phyloP scores from a whole-genome alignment of 2,113 vertebrate genomes.

The Struthidea cinerea region DNA sequence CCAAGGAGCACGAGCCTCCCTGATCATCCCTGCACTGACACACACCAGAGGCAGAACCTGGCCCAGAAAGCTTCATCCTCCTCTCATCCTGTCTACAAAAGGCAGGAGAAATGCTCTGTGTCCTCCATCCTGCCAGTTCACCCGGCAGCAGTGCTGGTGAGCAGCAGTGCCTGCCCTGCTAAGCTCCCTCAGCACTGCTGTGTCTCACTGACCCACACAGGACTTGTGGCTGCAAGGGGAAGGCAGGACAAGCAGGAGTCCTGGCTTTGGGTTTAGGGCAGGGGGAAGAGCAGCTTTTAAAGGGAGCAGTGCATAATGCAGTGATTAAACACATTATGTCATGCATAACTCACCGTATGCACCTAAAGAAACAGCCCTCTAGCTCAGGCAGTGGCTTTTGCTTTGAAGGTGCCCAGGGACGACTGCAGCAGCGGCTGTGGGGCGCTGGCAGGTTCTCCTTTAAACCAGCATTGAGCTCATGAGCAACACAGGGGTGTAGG shows the following conservation, averaged over 20 bases:
- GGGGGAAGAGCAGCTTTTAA: background rate
- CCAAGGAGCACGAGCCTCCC: background rate
- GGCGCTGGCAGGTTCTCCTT: no score
- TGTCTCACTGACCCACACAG: fast-evolving
- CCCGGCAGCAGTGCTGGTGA: background rate
- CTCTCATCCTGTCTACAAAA: background rate
- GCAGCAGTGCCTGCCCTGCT: background rate
- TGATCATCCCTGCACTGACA: background rate
- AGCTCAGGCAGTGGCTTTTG: background rate
- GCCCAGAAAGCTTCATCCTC: background rate
- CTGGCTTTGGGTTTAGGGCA: background rate
- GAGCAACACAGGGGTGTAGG: background rate
- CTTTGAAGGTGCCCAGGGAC: fast-evolving
- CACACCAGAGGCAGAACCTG: background rate
- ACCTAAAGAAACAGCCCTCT: background rate
- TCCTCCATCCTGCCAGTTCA: background rate
- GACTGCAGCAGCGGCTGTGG: background rate
- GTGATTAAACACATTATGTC: background rate
- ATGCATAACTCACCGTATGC: no score
- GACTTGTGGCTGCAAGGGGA: background rate
- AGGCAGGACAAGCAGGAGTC: background rate
- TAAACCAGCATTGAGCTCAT: background rate
- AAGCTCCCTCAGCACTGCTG: background rate
- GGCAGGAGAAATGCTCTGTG: background rate
- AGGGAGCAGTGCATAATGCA: background rate